Base-by-base conservation (phyloP, 2,797 vertebrate genomes). In the Pseudochirops cupreus region DNA sequence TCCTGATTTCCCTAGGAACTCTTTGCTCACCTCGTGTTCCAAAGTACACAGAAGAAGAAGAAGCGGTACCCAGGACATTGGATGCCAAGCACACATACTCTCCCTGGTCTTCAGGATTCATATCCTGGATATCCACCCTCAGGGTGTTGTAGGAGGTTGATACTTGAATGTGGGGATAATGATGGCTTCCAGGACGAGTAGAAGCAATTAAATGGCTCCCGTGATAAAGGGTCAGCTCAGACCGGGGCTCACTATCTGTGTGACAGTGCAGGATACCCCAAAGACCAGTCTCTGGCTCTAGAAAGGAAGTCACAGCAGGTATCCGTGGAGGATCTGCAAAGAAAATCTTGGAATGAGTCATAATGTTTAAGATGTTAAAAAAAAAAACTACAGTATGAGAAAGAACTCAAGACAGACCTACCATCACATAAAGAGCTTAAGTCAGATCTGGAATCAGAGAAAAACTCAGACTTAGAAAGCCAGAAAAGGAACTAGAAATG, bases 231-330 rank as follows among this genome's bases (percentile, higher is more conserved):
- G 97, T 56, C 29, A 99, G 97, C 31, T 46, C 57, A 87, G 98
- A 97, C 0, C 50, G 92, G 0, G 98, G 99, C 57, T 97, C 97
- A 33, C 99, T 99, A 12, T 98, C 89, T 1, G 97, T 98, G 0
- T 6, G 94, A 96, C 99, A 99, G 59, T 96, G 92, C 54, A 99
- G 94, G 53, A 99, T 97, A 54, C 98, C 98, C 91, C 91, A 93
- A 46, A 21, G 87, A 10, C 98, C 98, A 0, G 50, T 31, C 5
- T 92, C 96, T 13, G 95, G 98, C 94, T 99, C 98, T 97, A 99
- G 95, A 95, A 99, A 99, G 52, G 98, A 97, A 0, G 94, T 98
- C 52, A 99, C 0, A 0, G 96, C 96, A 4, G 98, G 97, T 0
- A n/a, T 96, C 39, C 93, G 95, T 0, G 99, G 99, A 0, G 98